Evolutionary conservation across 2,888 invertebrate genomes (phyloP).

Genomic region (Dorcus hopei): DNA sequence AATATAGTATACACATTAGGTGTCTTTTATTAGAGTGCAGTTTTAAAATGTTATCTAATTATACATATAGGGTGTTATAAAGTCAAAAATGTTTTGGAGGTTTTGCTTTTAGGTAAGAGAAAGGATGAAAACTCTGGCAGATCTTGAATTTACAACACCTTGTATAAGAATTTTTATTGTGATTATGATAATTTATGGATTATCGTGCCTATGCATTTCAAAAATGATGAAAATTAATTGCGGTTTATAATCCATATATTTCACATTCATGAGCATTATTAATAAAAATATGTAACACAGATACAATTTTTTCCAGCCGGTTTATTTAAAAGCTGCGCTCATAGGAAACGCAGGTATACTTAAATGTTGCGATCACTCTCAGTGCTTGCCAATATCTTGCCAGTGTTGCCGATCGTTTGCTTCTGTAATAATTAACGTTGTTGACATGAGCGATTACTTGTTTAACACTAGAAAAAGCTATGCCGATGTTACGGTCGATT

Average conservation of each 20-base stretch:
- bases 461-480: conserved; percentile 36
- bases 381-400: conserved; percentile 51
- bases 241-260: not conserved
- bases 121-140: too few species aligned
- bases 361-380: conserved; percentile 55
- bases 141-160: too few species aligned
- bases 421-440: conserved; percentile 47
- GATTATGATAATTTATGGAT: too few species aligned
- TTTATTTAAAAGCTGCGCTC: conserved; percentile 71
- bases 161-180: too few species aligned
- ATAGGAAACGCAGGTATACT: conserved; percentile 75
- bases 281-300: not conserved
- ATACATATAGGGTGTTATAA: too few species aligned
- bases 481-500: conserved; percentile 40
- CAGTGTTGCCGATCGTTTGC: conserved; percentile 48
- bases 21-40: too few species aligned
- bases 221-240: too few species aligned
- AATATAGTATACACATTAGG: too few species aligned
- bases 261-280: conserved; percentile 9
- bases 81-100: too few species aligned
- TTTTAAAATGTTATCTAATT: too few species aligned
- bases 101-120: too few species aligned
- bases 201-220: too few species aligned
- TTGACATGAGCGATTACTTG: conserved; percentile 43
- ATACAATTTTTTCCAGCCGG: conserved; percentile 62